phyloP scores from a whole-genome alignment of 64 coral and sea anemone genomes.

The Pocillopora damicornis region DNA sequence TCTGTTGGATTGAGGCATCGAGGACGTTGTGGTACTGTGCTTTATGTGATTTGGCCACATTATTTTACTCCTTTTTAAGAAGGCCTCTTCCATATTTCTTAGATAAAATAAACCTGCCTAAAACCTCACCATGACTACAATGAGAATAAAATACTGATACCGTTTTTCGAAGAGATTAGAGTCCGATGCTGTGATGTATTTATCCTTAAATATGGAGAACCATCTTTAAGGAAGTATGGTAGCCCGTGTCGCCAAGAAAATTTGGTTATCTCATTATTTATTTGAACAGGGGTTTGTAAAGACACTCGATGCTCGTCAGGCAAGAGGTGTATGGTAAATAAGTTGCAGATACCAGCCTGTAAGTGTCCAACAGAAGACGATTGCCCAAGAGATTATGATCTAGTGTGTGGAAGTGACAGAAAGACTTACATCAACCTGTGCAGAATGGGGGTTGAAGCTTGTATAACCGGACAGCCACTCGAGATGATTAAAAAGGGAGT shows the following conservation, averaged over 20 bases:
- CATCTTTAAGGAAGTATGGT: no score
- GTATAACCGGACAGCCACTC: slow-evolving; percentile 30
- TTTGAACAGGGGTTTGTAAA: slow-evolving; percentile 1
- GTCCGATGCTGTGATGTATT: no score
- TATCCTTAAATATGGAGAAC: no score
- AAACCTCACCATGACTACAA: no score
- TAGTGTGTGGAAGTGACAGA: slow-evolving; percentile 58
- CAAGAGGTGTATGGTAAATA: slow-evolving; percentile 29
- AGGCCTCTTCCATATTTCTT: no score
- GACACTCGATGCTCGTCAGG: slow-evolving; percentile 26
- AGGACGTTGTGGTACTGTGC: slow-evolving; percentile 52
- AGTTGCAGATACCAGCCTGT: neutral
- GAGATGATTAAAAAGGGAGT: slow-evolving; percentile 34
- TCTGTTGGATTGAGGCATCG: slow-evolving; percentile 36
- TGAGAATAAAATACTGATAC: no score
- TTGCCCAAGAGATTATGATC: slow-evolving; percentile 63
- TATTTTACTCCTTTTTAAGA: no score
- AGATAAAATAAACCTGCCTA: no score
- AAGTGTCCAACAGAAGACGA: slow-evolving; percentile 44
- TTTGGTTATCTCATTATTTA: no score
- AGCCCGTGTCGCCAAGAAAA: no score
- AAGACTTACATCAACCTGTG: slow-evolving; percentile 65
- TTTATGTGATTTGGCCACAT: neutral
- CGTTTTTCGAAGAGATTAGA: no score
- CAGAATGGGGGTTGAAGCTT: slow-evolving; percentile 60